Percentiles rank a stretch among this genome's conserved stretches.
phyloP scores from a whole-genome alignment of 2,888 invertebrate species.

The Osmoderma eremita region DNA sequence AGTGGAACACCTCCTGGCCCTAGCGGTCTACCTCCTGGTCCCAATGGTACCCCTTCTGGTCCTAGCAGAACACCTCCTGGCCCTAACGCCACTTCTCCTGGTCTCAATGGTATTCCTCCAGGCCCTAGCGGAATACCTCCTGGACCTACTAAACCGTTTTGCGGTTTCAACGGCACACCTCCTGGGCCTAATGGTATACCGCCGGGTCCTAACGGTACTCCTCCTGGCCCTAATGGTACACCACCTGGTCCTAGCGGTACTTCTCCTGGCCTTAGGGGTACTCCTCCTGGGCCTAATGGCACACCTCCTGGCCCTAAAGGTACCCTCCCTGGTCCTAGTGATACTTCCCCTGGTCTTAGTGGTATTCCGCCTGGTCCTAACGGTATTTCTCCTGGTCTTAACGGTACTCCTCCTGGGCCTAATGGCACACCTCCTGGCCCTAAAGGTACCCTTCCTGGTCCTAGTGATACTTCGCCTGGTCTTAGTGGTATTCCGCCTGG shows the following conservation, averaged over 20 bases:
- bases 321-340: conserved; percentile 9
- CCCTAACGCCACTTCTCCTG: conserved; percentile 41
- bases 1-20: conserved; percentile 44
- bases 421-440: conserved; percentile 8
- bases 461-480: conserved; percentile 14
- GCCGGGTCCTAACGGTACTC: conserved; percentile 5
- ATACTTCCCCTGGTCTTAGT: neutral
- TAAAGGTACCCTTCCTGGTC: conserved; percentile 23
- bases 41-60: conserved; percentile 21
- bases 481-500: conserved; percentile 35
- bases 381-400: conserved; percentile 7
- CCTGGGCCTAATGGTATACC: conserved; percentile 14
- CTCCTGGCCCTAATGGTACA: neutral
- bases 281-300: conserved; percentile 43
- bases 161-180: neutral
- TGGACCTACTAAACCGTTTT: too few species aligned
- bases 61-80: neutral
- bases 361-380: neutral
- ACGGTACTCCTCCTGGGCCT: conserved; percentile 1
- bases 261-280: conserved; percentile 41
- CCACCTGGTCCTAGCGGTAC: conserved; percentile 26
- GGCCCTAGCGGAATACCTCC: conserved; percentile 40
- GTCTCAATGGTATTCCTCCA: conserved; percentile 41
- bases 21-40: conserved; percentile 43
- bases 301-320: neutral